Conservation (phyloP, 2,113 vertebrate genomes). For the Cichladusa arquata region DNA sequence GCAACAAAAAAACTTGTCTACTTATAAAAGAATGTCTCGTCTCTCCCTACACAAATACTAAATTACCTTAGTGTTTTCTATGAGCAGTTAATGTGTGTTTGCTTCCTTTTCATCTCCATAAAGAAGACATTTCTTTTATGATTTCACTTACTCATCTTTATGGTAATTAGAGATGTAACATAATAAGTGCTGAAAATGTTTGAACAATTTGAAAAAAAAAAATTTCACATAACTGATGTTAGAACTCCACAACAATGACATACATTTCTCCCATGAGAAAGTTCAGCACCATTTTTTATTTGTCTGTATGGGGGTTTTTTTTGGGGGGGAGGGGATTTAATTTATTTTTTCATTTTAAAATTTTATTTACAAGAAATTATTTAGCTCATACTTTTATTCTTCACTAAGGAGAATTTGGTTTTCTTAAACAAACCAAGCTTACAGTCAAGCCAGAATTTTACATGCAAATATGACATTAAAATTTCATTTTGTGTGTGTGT, state of each 20-base stretch:
- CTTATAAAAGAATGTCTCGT: not conserved
- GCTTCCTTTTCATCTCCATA: not conserved
- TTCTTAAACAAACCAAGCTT: not conserved
- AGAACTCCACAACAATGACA: not conserved
- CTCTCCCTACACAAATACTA: not conserved
- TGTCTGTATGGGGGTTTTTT: not conserved
- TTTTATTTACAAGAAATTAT: not conserved
- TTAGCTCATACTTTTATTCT: not conserved
- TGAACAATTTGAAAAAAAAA: not conserved
- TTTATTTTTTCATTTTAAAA: not conserved
- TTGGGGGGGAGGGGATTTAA: rapidly evolving
- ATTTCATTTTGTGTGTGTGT: not conserved
- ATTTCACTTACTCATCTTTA: not conserved
- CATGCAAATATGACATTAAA: conserved; percentile 7
- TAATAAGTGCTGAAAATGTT: not conserved
- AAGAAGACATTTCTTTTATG: not conserved
- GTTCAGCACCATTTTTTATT: not conserved
- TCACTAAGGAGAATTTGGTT: not conserved
- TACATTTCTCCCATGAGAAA: not conserved
- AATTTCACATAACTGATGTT: not conserved
- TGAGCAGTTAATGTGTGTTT: not conserved
- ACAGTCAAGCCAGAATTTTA: not conserved
- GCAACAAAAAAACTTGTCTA: not conserved
- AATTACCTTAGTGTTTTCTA: not conserved
- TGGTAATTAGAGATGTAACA: not conserved